These are phyloP conservation scores for Machaerirhynchus nigripectus DNA, from an alignment of 2,113 vertebrate genomes.

Conservation along the genomic window DNA sequence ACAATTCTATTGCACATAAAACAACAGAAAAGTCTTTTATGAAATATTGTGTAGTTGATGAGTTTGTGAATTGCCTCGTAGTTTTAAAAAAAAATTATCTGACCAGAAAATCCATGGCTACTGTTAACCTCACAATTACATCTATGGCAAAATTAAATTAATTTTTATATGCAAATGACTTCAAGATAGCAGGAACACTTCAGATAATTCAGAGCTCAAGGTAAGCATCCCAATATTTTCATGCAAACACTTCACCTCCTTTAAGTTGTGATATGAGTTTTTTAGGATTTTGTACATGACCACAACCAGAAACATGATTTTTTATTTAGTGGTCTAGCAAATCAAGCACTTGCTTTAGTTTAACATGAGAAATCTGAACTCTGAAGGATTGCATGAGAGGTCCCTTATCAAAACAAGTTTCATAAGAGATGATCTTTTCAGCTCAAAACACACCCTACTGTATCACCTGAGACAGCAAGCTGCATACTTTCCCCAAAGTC, in stretches of 20 bases:
- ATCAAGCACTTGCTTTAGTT: neutral
- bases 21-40: slow-evolving; percentile 82
- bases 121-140: neutral
- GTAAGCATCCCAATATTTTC: neutral
- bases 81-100: slow-evolving; percentile 53
- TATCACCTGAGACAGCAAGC: neutral
- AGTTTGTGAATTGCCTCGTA: slow-evolving; percentile 66
- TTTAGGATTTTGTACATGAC: neutral
- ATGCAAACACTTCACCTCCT: neutral
- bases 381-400: neutral
- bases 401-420: neutral
- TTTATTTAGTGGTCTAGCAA: neutral
- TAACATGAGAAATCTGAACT: neutral
- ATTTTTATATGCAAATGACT: neutral
- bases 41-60: slow-evolving; percentile 74
- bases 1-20: slow-evolving; percentile 77
- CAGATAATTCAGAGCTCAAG: neutral
- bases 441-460: neutral
- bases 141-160: neutral
- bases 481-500: neutral
- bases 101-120: neutral
- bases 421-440: neutral
- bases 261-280: neutral
- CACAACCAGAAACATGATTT: neutral
- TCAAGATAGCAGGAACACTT: neutral